Evolutionary conservation across 2,888 invertebrate species (phyloP).

Genomic region (Tenthredo scrophulariae): DNA sequence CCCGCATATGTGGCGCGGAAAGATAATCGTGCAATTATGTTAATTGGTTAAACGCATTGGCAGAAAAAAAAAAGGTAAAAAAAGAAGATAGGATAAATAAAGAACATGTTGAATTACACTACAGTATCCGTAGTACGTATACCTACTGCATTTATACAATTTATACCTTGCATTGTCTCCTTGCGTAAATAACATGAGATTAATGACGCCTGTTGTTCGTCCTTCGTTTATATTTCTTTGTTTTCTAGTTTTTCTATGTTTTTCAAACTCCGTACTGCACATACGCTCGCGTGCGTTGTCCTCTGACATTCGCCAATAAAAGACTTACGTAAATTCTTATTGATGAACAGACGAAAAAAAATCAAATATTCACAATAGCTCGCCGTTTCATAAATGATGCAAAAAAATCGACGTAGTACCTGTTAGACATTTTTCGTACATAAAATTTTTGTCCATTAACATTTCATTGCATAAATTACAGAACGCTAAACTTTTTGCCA

Average conservation of each 20-base stretch:
- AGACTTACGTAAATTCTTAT: background rate
- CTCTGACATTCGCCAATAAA: background rate
- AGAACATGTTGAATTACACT: constrained; percentile 63
- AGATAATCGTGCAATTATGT: constrained; percentile 76
- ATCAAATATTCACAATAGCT: background rate
- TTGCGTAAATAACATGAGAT: constrained; percentile 21
- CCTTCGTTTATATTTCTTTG: background rate
- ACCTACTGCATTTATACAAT: constrained; percentile 53
- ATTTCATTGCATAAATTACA: background rate
- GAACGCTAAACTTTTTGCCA: background rate
- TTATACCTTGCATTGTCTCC: constrained; percentile 52
- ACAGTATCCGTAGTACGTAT: constrained; percentile 59
- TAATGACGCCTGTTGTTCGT: constrained; percentile 10
- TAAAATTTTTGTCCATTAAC: background rate
- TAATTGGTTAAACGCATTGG: constrained; percentile 75
- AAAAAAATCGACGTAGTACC: background rate
- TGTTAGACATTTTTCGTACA: background rate
- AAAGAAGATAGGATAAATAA: constrained; percentile 60
- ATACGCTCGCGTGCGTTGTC: background rate
- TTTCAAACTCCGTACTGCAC: background rate
- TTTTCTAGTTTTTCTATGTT: background rate
- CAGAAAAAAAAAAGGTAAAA: constrained; percentile 59
- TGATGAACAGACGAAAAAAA: background rate
- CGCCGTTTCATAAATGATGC: background rate
- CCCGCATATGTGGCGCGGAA: constrained; percentile 58